These are phyloP conservation scores for Chlorodrepanis virens DNA, from an alignment of 2,113 vertebrate species.

Conservation along the genomic window DNA sequence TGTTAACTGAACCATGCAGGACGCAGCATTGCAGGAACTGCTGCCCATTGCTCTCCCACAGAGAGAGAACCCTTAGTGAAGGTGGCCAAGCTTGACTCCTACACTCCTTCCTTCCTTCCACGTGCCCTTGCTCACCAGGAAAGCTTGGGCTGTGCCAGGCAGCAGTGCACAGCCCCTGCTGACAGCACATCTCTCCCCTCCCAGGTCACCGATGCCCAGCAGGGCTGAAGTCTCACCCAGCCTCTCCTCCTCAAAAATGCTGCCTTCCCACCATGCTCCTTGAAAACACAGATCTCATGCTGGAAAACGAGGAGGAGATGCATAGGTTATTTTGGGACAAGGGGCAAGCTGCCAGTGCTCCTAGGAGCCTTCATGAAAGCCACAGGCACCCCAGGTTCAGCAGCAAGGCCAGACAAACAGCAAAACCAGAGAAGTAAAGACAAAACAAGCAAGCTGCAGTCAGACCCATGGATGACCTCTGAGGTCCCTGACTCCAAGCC, in stretches of 20 bases:
- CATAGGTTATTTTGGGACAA: not conserved
- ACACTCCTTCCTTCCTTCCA: not conserved
- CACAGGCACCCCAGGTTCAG: not conserved
- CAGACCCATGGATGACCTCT: not conserved
- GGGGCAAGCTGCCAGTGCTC: not conserved
- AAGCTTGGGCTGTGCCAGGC: not conserved
- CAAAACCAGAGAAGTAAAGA: not conserved
- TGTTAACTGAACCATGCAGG: accelerated
- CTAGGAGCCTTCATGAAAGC: not conserved
- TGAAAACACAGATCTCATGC: accelerated
- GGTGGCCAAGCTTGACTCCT: not conserved
- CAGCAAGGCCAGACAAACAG: accelerated
- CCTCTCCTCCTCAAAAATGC: not conserved
- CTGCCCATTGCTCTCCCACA: not conserved
- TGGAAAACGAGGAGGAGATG: not conserved
- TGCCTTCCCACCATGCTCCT: accelerated
- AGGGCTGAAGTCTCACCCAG: accelerated
- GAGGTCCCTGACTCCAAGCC: not conserved
- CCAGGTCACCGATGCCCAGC: accelerated
- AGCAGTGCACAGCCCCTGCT: not conserved
- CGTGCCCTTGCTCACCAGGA: not conserved
- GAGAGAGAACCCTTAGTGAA: not conserved
- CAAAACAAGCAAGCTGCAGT: not conserved
- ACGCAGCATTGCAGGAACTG: accelerated
- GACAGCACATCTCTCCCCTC: accelerated